Conservation (phyloP, 1,140 invertebrate species). For the Drosophila chauvacae region DNA sequence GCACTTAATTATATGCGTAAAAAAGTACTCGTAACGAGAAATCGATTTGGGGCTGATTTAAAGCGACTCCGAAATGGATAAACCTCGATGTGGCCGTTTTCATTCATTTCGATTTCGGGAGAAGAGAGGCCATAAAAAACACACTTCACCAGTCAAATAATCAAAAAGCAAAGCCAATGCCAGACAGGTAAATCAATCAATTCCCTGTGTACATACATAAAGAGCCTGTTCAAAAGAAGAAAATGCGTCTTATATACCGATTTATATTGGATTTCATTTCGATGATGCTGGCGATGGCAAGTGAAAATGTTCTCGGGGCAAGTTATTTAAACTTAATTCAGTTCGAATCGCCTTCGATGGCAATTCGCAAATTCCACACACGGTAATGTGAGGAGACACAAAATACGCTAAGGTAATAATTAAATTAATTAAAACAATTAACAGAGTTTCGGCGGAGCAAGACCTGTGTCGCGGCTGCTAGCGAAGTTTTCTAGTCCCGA, state of each 20-base stretch:
- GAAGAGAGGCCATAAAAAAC: constrained; percentile 28
- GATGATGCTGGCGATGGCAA: constrained; percentile 16
- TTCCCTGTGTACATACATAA: constrained; percentile 19
- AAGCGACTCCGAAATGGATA: constrained; percentile 20
- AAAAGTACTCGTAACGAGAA: constrained; percentile 19
- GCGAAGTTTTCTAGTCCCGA: constrained; percentile 27
- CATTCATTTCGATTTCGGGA: constrained; percentile 1
- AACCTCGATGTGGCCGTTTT: constrained; percentile 15
- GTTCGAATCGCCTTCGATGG: constrained; percentile 2
- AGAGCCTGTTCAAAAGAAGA: background rate
- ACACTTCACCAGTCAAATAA: constrained; percentile 41
- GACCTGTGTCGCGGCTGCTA: constrained; percentile 19
- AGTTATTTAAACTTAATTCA: constrained; percentile 10
- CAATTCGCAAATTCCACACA: background rate
- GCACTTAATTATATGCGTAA: constrained; percentile 60
- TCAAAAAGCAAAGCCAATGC: constrained; percentile 19
- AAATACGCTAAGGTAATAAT: constrained; percentile 26
- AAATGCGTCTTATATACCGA: background rate
- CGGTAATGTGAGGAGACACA: background rate
- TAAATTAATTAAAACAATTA: constrained; percentile 52
- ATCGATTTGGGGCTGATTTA: constrained; percentile 10
- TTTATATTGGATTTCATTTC: constrained; percentile 17
- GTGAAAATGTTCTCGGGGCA: constrained; percentile 14
- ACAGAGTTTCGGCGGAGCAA: constrained; percentile 17
- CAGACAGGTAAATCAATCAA: constrained; percentile 52